Conservation (phyloP, 2,888 invertebrate genomes). For the Lochmaea crataegi region DNA sequence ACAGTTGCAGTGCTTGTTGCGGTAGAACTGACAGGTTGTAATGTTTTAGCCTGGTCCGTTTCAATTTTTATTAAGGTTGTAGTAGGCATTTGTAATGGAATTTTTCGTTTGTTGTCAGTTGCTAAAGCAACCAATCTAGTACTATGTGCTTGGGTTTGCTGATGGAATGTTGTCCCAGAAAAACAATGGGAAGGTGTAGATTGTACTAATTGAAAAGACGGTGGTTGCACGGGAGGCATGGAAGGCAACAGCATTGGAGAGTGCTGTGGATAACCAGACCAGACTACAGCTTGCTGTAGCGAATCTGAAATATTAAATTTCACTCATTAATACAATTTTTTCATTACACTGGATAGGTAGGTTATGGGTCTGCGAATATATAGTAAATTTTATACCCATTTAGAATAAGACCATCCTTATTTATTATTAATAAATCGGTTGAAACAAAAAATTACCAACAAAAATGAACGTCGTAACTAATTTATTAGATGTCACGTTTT, state of each 20-base stretch:
- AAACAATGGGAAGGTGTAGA: constrained; percentile 68
- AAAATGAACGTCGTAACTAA: no score
- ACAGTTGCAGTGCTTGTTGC: constrained; percentile 61
- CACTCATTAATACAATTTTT: background rate
- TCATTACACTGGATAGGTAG: no score
- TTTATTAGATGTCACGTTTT: no score
- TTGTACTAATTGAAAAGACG: constrained; percentile 75
- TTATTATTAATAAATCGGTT: no score
- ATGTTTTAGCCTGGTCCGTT: constrained; percentile 67
- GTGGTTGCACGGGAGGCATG: constrained; percentile 70
- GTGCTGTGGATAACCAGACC: constrained; percentile 75
- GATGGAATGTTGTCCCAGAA: constrained; percentile 73
- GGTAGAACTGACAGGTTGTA: constrained; percentile 61
- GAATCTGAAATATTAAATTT: constrained; percentile 67
- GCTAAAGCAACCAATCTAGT: constrained; percentile 76
- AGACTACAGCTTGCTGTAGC: constrained; percentile 79
- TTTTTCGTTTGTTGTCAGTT: constrained; percentile 67
- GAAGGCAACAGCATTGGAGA: constrained; percentile 65
- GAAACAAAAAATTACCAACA: no score
- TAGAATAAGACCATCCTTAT: no score
- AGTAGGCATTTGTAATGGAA: constrained; percentile 63
- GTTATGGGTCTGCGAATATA: no score
- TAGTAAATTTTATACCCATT: no score
- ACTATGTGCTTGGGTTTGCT: constrained; percentile 77
- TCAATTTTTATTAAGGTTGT: constrained; percentile 77